Base-by-base conservation (phyloP, 1,140 invertebrate genomes). In the Cyclina sinensis region DNA sequence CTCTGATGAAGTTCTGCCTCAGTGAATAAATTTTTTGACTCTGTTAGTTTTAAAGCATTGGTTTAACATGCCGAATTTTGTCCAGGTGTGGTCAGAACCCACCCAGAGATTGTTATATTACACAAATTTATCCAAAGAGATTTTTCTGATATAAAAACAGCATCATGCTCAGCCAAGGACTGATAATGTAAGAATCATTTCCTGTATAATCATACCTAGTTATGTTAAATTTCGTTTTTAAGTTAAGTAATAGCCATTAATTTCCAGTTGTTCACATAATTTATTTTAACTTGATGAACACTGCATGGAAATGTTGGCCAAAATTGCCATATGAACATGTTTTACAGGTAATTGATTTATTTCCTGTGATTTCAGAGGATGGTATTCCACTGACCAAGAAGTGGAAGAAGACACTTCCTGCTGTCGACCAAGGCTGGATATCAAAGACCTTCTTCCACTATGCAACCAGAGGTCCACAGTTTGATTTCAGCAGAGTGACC, bases 361-460 rank as follows among this genome's bases (percentile, higher is more conserved):
- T 81, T 81, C 39, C 39, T 62, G 11, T 62, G 51, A 62, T 59
- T 81, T 81, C 35, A 81, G 79, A 35, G 11, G 54, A 81, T 62
- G 79, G 39, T n/a, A 81, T 39, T 37, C 79, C 57, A 16, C 9
- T 81, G 51, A 81, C 79, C n/a, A 81, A 81, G 35, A 81, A 81
- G 57, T 83, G 81, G 81, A 83, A 83, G 65, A 83, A 70, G 18
- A 83, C 81, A 48, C 62, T 83, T 46, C 81, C 81, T 21, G 62
- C 12, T 30, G 81, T 83, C 5, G 81, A 83, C 30, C 81, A 83
- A 46, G 43, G 39, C 37, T 83, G 81, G 81, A 48, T 83, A 2
- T 80, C 78, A 32, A 46, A 59, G 30, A 59, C 48, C 18, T 80
- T 80, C 35, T 59, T 59, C 37, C 48, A 62, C 21, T 43, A 37